Conservation (phyloP, 2,113 vertebrate species). For the Muntiacus muntjak region DNA sequence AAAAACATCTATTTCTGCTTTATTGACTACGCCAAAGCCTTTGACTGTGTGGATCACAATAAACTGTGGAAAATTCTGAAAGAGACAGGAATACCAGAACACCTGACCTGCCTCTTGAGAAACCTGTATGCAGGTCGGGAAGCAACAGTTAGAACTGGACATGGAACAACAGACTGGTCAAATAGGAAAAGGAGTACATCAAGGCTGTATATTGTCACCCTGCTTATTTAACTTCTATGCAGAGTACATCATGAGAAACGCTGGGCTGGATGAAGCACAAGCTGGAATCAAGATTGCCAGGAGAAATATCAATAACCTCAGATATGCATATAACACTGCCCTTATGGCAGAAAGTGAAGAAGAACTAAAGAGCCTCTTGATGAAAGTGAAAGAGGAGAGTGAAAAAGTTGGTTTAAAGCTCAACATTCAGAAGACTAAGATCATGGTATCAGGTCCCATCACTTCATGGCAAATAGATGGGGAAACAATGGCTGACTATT, state of each 20-base stretch:
- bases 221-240: background rate
- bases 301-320: background rate
- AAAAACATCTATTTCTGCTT: background rate
- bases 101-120: background rate
- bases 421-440: background rate
- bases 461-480: background rate
- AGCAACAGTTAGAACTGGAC: background rate
- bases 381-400: background rate
- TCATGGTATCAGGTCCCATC: background rate
- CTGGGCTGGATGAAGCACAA: background rate
- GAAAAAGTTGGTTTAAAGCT: background rate
- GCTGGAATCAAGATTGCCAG: background rate
- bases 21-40: too few relatives aligned
- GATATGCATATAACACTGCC: background rate
- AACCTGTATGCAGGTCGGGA: background rate
- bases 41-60: too few relatives aligned
- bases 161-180: background rate
- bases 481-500: background rate
- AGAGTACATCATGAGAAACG: background rate
- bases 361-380: background rate
- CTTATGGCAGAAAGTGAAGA: background rate
- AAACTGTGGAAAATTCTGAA: too few relatives aligned
- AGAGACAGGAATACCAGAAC: too few relatives aligned
- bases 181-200: background rate
- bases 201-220: background rate